Conservation (phyloP, 1,140 invertebrate genomes). For the Sogatella furcifera region DNA sequence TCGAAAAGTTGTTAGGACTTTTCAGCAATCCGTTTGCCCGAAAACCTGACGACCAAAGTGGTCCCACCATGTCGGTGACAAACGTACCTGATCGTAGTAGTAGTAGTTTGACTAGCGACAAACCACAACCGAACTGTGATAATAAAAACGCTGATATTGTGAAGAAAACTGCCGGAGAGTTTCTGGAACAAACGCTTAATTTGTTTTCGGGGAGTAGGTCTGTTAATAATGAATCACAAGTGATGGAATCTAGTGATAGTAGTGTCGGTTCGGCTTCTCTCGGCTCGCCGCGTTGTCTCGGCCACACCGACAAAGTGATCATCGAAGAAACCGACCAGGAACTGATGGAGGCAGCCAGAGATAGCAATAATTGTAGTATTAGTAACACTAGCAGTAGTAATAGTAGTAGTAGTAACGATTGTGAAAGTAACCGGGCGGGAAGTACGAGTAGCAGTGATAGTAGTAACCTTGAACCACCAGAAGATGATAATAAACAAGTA, state of each 20-base stretch:
- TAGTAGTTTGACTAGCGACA: not conserved
- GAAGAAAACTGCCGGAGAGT: too few species aligned
- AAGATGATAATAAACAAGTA: too few species aligned
- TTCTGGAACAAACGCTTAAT: too few species aligned
- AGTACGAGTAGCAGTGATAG: not conserved
- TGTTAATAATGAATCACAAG: too few species aligned
- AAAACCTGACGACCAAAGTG: not conserved
- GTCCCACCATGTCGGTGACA: not conserved
- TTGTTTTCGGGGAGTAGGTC: too few species aligned
- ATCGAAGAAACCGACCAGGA: too few species aligned
- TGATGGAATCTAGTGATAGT: too few species aligned
- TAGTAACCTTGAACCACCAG: not conserved
- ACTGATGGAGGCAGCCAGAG: not conserved
- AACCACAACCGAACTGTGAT: conserved; percentile 5
- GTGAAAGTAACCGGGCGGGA: not conserved
- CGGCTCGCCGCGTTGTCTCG: too few species aligned
- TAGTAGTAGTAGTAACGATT: not conserved
- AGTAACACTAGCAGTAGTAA: not conserved
- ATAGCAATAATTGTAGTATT: not conserved
- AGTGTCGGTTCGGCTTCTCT: too few species aligned
- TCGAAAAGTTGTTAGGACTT: conserved; percentile 27
- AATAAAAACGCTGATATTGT: not conserved
- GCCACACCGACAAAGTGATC: too few species aligned
- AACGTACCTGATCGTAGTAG: conserved; percentile 6
- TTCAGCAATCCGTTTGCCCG: conserved; percentile 23